Base-by-base conservation (phyloP, 2,888 invertebrate species). In the Polymixis flavicincta region DNA sequence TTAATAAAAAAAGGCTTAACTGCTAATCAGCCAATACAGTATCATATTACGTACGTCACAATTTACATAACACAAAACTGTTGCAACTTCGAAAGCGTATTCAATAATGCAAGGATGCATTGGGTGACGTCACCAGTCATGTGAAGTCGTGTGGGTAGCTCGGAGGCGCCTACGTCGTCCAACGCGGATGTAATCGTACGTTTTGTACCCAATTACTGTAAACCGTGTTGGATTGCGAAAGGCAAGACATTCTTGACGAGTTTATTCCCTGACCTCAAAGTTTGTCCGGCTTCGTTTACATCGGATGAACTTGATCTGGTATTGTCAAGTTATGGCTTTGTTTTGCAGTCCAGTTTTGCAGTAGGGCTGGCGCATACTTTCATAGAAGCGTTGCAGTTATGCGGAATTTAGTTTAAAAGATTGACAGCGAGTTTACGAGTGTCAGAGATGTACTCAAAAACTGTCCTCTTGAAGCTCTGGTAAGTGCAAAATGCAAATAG, bases 41-140 rank as follows among this genome's bases (percentile, higher is more conserved):
- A 64, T 52, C 25, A 63, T 22, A 55, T 64, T 67, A 22, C 48
- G 1, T 32, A 9, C 64, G 73, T 76, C 54, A 83, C n/a, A 32
- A 25, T 64, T 76, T 80, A 68, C 59, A 59, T 74, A 83, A 83
- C n/a, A 61, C 63, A 32, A 32, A 45, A 42, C 68, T 80, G 76
- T 52, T 73, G 76, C 71, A 83, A 83, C 50, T 76, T 80, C 61
- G 83, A 83, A 83, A 83, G 71, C 70, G 82, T 50, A 71, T 54
- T 74, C 48, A 64, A 13, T 74, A 32, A 0, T 19, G 71, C 70
- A 71, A 80, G 64, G 68, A 76, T 83, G 76, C 80, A 80, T 71
- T 54, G 42, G 14, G 17, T 80, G 83, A 83, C 83, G 80, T 83
- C 73, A 83, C 32, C 14, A 28, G 42, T 28, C 42, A 60, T 17